Evolutionary conservation across 35 echinoderm and acorn worm genomes (phyloP).

Genomic region (Amphiura filiformis): DNA sequence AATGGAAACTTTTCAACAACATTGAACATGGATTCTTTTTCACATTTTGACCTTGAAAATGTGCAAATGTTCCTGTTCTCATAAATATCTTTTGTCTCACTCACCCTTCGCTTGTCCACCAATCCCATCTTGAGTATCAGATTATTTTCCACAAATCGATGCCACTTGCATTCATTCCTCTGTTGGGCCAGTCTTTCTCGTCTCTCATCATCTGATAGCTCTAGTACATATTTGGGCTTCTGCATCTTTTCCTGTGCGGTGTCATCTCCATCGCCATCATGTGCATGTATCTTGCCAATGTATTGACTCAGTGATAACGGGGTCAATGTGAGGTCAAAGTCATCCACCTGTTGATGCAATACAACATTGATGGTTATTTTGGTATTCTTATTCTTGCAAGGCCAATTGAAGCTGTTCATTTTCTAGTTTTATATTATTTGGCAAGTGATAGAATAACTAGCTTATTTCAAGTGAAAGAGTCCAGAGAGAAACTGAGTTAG

Average conservation of each 20-base stretch:
- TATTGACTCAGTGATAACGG: slow-evolving; percentile 55
- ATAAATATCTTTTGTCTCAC: too few species aligned
- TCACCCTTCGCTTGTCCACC: slow-evolving; percentile 93
- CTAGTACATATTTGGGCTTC: slow-evolving; percentile 72
- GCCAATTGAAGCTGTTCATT: too few species aligned
- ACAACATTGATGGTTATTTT: background rate
- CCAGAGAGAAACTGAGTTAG: too few species aligned
- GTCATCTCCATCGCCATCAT: slow-evolving; percentile 37
- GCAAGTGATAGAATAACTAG: too few species aligned
- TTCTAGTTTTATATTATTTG: too few species aligned
- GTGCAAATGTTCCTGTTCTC: too few species aligned
- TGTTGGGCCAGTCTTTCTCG: slow-evolving; percentile 65
- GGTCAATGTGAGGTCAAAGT: slow-evolving; percentile 73
- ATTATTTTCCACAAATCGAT: slow-evolving; percentile 89
- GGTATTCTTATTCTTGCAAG: too few species aligned
- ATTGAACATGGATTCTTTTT: too few species aligned
- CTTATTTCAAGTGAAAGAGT: too few species aligned
- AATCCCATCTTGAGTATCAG: slow-evolving; percentile 92
- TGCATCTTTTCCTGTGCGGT: background rate
- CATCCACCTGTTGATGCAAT: slow-evolving; percentile 58
- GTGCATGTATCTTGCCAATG: slow-evolving; percentile 55
- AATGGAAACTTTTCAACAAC: too few species aligned
- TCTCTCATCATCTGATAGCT: slow-evolving; percentile 56
- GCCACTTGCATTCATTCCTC: slow-evolving; percentile 80
- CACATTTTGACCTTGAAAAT: too few species aligned